Percentiles rank a stretch among this genome's conserved stretches.
phyloP scores from a whole-genome alignment of 2,888 invertebrate genomes.

The Drosophila dives region DNA sequence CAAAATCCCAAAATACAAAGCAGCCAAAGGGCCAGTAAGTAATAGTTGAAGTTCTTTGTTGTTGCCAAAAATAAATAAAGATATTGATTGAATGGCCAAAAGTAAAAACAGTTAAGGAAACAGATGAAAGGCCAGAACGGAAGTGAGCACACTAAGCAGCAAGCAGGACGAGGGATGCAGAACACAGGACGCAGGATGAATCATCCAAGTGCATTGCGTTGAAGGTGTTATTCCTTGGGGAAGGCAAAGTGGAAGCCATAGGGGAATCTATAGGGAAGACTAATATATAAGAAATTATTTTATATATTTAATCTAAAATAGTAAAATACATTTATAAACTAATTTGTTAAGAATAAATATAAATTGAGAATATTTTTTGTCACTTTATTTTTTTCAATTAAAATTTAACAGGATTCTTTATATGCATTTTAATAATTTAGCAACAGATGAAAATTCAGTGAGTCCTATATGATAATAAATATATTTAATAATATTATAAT shows the following conservation, averaged over 20 bases:
- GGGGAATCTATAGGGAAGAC: neutral
- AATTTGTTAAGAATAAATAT: neutral
- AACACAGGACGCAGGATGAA: slow-evolving; percentile 4
- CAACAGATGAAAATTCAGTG: neutral
- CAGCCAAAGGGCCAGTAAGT: slow-evolving; percentile 27
- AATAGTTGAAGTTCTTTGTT: slow-evolving; percentile 30
- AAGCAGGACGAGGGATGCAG: slow-evolving; percentile 10
- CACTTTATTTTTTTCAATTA: neutral
- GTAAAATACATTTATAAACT: neutral
- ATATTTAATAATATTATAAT: neutral
- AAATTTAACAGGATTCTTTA: neutral
- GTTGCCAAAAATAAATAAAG: slow-evolving; percentile 45
- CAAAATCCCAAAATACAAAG: slow-evolving; percentile 34
- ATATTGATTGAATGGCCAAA: slow-evolving; percentile 27
- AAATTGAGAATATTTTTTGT: neutral
- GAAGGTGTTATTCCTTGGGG: slow-evolving; percentile 7
- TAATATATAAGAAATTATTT: neutral
- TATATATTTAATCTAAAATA: neutral
- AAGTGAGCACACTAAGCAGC: slow-evolving; percentile 38
- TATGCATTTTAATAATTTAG: neutral
- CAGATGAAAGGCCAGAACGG: slow-evolving; percentile 57
- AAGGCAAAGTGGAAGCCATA: neutral
- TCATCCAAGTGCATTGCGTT: slow-evolving; percentile 8
- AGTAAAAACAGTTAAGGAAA: slow-evolving; percentile 60
- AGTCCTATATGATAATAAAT: neutral